Evolutionary conservation across 2,888 invertebrate genomes (phyloP).

Genomic region (Tetrapedia diversipes): DNA sequence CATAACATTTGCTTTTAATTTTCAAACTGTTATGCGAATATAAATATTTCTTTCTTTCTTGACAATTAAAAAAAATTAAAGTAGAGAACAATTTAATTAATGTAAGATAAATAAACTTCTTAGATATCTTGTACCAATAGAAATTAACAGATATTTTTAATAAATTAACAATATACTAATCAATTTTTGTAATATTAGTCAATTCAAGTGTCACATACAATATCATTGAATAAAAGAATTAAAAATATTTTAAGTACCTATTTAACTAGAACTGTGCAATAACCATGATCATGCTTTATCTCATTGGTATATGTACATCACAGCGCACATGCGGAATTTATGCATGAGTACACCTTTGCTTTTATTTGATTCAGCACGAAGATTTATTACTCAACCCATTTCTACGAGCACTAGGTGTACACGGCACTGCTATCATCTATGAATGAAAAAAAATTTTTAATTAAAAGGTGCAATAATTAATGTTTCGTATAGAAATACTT

Average conservation of each 20-base stretch:
- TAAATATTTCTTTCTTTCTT: not conserved
- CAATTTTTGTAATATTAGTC: not conserved
- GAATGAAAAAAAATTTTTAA: constrained; percentile 11
- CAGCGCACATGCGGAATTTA: constrained; percentile 63
- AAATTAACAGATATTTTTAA: not conserved
- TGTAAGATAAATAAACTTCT: not conserved
- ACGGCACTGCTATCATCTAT: constrained; percentile 6
- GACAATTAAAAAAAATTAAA: not conserved
- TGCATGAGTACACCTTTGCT: constrained; percentile 58
- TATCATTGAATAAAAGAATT: constrained; percentile 20
- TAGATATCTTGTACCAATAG: not conserved
- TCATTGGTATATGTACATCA: constrained; percentile 30
- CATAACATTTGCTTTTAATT: not conserved
- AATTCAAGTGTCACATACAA: not conserved
- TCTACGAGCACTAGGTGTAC: constrained; percentile 15
- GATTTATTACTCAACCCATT: constrained; percentile 53
- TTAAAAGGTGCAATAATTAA: constrained; percentile 6
- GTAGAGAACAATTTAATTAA: not conserved
- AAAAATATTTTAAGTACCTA: constrained; percentile 9
- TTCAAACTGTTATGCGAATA: not conserved
- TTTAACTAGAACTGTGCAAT: constrained; percentile 41
- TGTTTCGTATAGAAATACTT: constrained; percentile 10
- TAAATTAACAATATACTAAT: not conserved
- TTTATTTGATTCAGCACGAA: constrained; percentile 53
- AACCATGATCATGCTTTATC: constrained; percentile 29